Base-by-base conservation (phyloP, 2,113 vertebrate species). In the Nibea coibor region DNA sequence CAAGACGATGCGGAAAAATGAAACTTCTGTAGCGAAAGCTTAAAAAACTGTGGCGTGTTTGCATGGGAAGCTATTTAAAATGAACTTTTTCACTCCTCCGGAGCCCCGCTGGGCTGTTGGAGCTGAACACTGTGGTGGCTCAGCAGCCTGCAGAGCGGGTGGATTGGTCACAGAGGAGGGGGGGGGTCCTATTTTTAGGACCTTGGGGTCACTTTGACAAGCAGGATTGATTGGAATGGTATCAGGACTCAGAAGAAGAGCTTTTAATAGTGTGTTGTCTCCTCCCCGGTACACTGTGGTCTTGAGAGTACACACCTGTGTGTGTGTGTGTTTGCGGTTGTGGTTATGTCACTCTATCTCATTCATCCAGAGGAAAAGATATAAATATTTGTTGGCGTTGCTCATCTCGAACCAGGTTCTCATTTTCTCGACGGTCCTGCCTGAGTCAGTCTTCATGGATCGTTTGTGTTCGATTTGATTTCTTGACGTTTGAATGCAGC, bases 211-310 rank as follows among this genome's bases (percentile, higher is more conserved):
- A 84, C 81, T 82, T 88, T 86, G 72, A 80, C 79, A 62, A 59
- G 78, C 45, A 66, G 83, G 80, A 86, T 56, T 88, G 90, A 88
- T 89, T 84, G 88, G 89, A 89, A 91, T 88, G 87, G 88, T 82
- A 85, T 90, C 87, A 74, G 85, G 62, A 75, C 72, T 81, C 75
- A 68, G 63, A n/a, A 47, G 75, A 62, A 43, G 59, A 66, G 80
- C 91, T 94, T 89, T 90, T 84, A 84, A 93, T 93, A 93, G 90
- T 77, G 66, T 66, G 58, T 24, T 22, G 50, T 67, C 70, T 58
- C 69, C 48, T 64, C 65, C 58, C 45, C 35, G 35, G 35, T 39
- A 39, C 35, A 39, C 35, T 9, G 63, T 35, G 75, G 35, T 74
- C 78, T 31, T 24, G 7, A 71, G 12, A 24, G 72, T 45, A 61